Evolutionary conservation across 2,113 vertebrate species (phyloP).

Genomic region (Rhodinocichla rosea): DNA sequence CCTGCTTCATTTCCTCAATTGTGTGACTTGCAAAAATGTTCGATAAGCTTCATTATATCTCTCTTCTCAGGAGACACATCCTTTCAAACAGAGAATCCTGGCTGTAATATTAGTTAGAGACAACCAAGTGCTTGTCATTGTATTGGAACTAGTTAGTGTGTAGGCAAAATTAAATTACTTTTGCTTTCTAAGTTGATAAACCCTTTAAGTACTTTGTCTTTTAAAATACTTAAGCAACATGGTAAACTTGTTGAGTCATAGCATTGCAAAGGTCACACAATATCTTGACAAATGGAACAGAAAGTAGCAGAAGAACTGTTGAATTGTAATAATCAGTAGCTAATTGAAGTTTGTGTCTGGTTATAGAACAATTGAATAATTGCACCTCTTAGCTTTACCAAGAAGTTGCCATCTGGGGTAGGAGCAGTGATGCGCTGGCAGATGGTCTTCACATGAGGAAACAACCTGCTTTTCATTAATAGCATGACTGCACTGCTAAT

Average conservation of each 20-base stretch:
- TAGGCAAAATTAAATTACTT: not conserved
- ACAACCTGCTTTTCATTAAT: not conserved
- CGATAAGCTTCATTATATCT: not conserved
- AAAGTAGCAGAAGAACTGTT: not conserved
- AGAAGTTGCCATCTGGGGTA: conserved; percentile 20
- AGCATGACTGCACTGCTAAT: conserved; percentile 1
- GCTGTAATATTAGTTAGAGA: not conserved
- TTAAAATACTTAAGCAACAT: not conserved
- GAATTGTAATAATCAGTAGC: not conserved
- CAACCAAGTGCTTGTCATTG: not conserved
- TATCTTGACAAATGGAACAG: not conserved
- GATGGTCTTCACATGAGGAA: conserved; percentile 1
- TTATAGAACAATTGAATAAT: conserved; percentile 13
- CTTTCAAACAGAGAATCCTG: not conserved
- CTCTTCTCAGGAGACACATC: not conserved
- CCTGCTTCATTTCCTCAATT: not conserved
- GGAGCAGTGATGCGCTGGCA: not conserved
- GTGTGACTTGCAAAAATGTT: not conserved
- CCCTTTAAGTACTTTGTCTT: not conserved
- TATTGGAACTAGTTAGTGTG: not conserved
- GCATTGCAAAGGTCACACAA: not conserved
- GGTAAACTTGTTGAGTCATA: not conserved
- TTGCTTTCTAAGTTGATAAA: conserved; percentile 2
- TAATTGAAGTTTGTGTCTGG: not conserved
- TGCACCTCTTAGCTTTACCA: conserved; percentile 3